Percentiles rank a stretch among this genome's conserved stretches.
phyloP scores from a whole-genome alignment of 2,113 vertebrate species.

The Colossoma macropomum region DNA sequence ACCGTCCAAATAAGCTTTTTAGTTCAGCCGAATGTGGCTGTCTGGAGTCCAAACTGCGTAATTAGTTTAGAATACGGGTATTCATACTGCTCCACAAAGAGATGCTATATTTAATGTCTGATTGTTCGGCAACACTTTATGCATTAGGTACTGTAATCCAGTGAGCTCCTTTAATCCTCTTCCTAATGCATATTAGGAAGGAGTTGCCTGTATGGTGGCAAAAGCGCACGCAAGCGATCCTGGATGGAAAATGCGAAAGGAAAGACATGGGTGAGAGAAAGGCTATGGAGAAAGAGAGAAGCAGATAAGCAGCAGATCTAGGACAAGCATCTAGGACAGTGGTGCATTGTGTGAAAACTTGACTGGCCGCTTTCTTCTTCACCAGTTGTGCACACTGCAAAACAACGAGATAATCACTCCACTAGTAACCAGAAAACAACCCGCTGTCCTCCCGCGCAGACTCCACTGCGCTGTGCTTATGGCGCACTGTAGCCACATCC shows the following conservation, averaged over 20 bases:
- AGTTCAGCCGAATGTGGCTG: slow-evolving; percentile 19
- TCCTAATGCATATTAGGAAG: slow-evolving; percentile 1
- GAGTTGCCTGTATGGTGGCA: neutral
- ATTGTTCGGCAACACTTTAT: slow-evolving; percentile 26
- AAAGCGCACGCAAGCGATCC: neutral
- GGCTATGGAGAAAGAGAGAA: neutral
- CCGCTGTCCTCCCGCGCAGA: slow-evolving; percentile 30
- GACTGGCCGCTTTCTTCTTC: slow-evolving; percentile 68
- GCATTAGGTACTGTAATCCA: slow-evolving; percentile 31
- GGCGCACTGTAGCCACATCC: slow-evolving; percentile 19
- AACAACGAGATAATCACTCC: slow-evolving; percentile 69
- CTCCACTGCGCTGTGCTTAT: slow-evolving; percentile 67
- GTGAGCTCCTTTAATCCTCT: slow-evolving; percentile 34
- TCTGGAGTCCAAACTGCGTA: slow-evolving; percentile 29
- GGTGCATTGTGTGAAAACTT: slow-evolving; percentile 64
- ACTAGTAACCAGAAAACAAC: slow-evolving; percentile 54
- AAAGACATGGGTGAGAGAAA: neutral
- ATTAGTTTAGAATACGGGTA: slow-evolving; percentile 44
- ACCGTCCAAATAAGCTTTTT: slow-evolving; percentile 33
- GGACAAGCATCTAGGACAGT: slow-evolving; percentile 73
- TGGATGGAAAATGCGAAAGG: neutral
- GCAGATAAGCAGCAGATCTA: slow-evolving; percentile 63
- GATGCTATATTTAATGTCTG: slow-evolving; percentile 36
- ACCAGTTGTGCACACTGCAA: slow-evolving; percentile 52
- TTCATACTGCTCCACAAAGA: slow-evolving; percentile 4